These are phyloP conservation scores for Eulemur albifrons DNA, from an alignment of 2,797 vertebrate species.

Conservation along the genomic window DNA sequence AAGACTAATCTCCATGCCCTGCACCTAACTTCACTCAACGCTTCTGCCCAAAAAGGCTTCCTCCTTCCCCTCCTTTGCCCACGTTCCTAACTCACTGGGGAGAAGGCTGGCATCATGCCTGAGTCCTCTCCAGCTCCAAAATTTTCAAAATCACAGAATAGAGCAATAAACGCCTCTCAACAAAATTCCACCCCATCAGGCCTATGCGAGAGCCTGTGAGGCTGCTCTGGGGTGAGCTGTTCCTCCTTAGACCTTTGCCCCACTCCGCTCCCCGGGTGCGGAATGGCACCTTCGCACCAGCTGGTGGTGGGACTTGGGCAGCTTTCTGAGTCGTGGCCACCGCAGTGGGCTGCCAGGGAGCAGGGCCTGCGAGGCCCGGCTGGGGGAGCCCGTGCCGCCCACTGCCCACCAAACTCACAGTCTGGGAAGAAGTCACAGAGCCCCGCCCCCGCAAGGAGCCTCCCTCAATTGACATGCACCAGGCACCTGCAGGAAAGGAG, in stretches of 20 bases:
- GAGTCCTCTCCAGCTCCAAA: background rate
- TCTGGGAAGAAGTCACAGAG: background rate
- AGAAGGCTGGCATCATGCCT: background rate
- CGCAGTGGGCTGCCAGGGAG: rapidly evolving
- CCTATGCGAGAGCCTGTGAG: background rate
- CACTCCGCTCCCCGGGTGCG: too few species aligned
- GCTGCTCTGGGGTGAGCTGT: background rate
- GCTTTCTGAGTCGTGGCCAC: background rate
- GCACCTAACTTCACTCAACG: background rate
- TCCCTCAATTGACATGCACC: background rate
- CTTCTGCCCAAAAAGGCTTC: background rate
- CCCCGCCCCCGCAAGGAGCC: background rate
- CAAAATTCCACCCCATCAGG: background rate
- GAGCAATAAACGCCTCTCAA: background rate
- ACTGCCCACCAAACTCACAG: background rate
- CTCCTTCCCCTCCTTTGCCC: background rate
- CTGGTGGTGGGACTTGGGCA: background rate
- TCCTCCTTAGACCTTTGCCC: background rate
- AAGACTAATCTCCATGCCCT: background rate
- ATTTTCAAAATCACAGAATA: background rate
- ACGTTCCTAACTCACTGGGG: background rate
- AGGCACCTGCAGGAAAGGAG: background rate
- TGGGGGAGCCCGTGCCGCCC: rapidly evolving
- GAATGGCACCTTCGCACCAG: background rate
- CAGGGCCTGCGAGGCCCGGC: rapidly evolving